Evolutionary conservation across 2,113 vertebrate species (phyloP).

Genomic region (Gymnarchus niloticus): DNA sequence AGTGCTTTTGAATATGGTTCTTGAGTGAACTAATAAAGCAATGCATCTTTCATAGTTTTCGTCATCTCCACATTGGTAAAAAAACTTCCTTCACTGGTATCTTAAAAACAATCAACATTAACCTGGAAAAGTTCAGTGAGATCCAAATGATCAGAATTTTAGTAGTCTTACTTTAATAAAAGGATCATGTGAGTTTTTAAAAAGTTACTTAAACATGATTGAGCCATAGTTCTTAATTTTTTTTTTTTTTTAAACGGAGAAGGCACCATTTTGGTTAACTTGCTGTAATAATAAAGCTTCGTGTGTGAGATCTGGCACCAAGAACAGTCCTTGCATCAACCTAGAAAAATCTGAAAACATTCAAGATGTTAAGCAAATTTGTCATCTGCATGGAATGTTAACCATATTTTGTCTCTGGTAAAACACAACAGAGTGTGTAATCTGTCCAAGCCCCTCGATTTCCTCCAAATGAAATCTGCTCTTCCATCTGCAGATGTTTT

Average conservation of each 20-base stretch:
- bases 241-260: not conserved
- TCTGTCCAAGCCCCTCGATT: constrained; percentile 32
- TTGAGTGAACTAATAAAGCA: no score
- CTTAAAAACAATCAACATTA: not conserved
- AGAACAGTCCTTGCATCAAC: not conserved
- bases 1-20: no score
- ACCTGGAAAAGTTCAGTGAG: not conserved
- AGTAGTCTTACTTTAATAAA: not conserved
- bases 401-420: constrained; percentile 32
- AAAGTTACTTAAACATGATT: not conserved
- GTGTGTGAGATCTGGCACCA: not conserved
- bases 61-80: not conserved
- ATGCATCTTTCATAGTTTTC: not conserved
- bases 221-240: not conserved
- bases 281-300: not conserved
- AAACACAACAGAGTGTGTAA: constrained; percentile 31
- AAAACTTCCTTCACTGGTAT: not conserved
- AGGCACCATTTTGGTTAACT: not conserved
- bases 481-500: constrained; percentile 48
- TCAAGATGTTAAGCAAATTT: not conserved
- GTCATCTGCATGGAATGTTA: not conserved
- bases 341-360: not conserved
- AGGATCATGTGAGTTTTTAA: not conserved
- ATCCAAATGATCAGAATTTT: not conserved
- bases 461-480: constrained; percentile 35